Evolutionary conservation across 2,113 vertebrate genomes (phyloP).

Genomic region (Fulica atra): DNA sequence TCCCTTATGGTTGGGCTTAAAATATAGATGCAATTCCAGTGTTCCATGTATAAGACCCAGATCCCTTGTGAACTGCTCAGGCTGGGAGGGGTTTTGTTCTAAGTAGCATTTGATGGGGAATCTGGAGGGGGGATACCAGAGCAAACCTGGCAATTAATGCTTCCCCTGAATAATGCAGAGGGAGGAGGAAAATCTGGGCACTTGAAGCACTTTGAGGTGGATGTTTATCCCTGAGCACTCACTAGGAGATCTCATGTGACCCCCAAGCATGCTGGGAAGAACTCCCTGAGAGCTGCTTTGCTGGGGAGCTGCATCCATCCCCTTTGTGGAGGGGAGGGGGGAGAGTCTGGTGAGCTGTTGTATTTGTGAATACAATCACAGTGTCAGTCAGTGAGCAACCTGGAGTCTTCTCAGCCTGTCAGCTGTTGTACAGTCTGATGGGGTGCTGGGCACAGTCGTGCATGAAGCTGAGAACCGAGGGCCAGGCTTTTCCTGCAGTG

Average conservation of each 20-base stretch:
- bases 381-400: neutral
- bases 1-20: slow-evolving; percentile 1
- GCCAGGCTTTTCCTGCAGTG: neutral
- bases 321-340: neutral
- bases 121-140: neutral
- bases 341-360: neutral
- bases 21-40: neutral
- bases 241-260: neutral
- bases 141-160: neutral
- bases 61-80: neutral
- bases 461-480: neutral
- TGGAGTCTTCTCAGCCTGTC: neutral
- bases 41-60: neutral
- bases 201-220: slow-evolving; percentile 41
- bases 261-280: neutral
- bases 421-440: rapidly evolving
- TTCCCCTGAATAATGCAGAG: neutral
- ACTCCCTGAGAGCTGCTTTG: neutral
- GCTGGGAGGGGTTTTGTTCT: neutral
- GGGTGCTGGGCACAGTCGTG: neutral
- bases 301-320: neutral
- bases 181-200: neutral
- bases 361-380: neutral
- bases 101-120: neutral
- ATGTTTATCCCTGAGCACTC: neutral